Percentiles rank a stretch among this genome's conserved stretches.
Conservation (phyloP, 2,113 vertebrate species). For the Plecturocebus donacophilus region DNA sequence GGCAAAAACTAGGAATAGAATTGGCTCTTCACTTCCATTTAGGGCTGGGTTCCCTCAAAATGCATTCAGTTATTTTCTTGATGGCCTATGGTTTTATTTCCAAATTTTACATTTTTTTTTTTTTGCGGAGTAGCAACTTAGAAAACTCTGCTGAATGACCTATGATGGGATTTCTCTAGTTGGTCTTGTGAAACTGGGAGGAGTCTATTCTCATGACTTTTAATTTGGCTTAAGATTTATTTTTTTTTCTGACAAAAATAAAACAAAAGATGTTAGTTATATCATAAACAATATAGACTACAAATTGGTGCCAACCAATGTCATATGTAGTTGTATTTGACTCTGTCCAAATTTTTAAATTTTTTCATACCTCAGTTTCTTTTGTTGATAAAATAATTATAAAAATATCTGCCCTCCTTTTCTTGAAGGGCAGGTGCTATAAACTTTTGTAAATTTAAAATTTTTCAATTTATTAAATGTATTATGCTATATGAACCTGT, state of each 20-base stretch:
- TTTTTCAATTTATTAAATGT: background rate
- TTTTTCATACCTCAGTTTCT: background rate
- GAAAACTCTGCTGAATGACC: background rate
- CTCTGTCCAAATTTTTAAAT: background rate
- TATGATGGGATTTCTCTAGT: background rate
- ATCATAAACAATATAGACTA: background rate
- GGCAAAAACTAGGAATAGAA: background rate
- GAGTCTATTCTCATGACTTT: background rate
- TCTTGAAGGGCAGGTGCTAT: background rate
- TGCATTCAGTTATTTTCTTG: background rate
- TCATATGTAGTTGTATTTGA: background rate
- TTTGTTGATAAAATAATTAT: background rate
- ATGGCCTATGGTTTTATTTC: background rate
- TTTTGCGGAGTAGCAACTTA: background rate
- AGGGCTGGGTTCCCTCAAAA: background rate
- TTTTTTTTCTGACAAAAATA: background rate
- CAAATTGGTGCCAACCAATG: background rate
- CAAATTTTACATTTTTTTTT: conserved; percentile 4
- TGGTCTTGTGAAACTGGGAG: background rate
- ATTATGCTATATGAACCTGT: background rate
- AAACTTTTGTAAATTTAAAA: background rate
- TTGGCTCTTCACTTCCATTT: background rate
- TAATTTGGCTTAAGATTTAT: background rate
- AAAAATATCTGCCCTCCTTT: background rate
- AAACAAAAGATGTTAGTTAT: background rate